phyloP scores from a whole-genome alignment of 1,140 invertebrate species.

The Araneus ventricosus region DNA sequence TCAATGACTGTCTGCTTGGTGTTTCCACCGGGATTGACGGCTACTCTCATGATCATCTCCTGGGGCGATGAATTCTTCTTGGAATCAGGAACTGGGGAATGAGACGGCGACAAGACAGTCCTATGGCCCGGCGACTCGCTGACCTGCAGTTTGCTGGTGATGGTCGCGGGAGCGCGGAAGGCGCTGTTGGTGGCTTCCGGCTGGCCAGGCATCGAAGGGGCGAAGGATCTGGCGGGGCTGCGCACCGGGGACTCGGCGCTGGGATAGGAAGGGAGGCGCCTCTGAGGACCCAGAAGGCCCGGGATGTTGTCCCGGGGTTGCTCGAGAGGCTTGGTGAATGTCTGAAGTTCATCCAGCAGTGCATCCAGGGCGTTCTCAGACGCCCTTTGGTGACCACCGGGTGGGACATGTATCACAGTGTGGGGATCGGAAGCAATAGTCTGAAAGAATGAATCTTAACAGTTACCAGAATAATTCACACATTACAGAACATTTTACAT shows the following conservation, averaged over 20 bases:
- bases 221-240: constrained; percentile 64
- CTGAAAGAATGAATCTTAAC: constrained; percentile 58
- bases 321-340: constrained; percentile 82
- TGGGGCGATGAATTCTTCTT: constrained; percentile 59
- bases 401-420: constrained; percentile 77
- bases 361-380: constrained; percentile 96
- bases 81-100: constrained; percentile 74
- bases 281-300: constrained; percentile 76
- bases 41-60: constrained; percentile 62
- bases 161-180: constrained; percentile 39
- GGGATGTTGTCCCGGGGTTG: constrained; percentile 74
- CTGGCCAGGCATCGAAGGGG: constrained; percentile 63
- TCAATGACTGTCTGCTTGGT: constrained; percentile 67
- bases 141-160: constrained; percentile 75
- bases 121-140: constrained; percentile 67
- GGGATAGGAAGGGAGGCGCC: constrained; percentile 78
- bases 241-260: constrained; percentile 78
- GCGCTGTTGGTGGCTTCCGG: constrained; percentile 43
- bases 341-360: constrained; percentile 94
- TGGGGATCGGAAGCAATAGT: constrained; percentile 76
- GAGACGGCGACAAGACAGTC: constrained; percentile 32
- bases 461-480: background rate
- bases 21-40: constrained; percentile 70
- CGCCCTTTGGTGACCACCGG: constrained; percentile 78
- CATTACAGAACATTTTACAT: background rate